Evolutionary conservation across 2,797 vertebrate genomes (phyloP).

Genomic region (Myotis daubentonii): DNA sequence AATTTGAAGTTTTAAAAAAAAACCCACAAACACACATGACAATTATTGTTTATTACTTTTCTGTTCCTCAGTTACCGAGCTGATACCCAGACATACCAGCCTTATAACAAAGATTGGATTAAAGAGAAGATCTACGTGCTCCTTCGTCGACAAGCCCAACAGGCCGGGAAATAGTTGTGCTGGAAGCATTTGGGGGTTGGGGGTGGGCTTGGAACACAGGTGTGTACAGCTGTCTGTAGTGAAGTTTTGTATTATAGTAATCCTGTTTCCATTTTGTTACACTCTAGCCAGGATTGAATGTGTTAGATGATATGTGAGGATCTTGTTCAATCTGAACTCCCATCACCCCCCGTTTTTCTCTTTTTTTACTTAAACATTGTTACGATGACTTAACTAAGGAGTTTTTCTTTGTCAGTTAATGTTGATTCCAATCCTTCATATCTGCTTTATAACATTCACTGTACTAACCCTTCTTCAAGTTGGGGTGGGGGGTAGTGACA

Average conservation of each 20-base stretch:
- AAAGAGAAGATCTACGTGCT: conserved; percentile 99
- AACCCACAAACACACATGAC: too few species aligned
- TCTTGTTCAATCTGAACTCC: conserved; percentile 78
- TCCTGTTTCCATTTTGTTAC: conserved; percentile 85
- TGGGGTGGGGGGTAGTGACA: conserved; percentile 59
- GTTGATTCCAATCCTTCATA: conserved; percentile 77
- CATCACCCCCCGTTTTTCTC: conserved; percentile 40
- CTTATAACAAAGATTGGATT: conserved; percentile 99
- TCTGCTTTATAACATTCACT: conserved; percentile 79
- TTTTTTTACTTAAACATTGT: conserved; percentile 78
- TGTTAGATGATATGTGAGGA: conserved; percentile 78
- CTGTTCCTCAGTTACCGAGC: conserved; percentile 91
- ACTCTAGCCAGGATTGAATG: conserved; percentile 80
- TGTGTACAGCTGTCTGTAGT: conserved; percentile 85
- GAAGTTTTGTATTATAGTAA: conserved; percentile 85
- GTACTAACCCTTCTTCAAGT: conserved; percentile 75
- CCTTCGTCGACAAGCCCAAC: conserved; percentile 96
- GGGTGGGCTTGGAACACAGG: conserved; percentile 83
- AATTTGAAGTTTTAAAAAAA: neutral
- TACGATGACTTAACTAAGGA: conserved; percentile 71
- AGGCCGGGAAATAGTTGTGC: conserved; percentile 91
- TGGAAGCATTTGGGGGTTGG: conserved; percentile 63
- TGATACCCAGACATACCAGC: conserved; percentile 98
- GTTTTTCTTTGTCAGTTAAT: conserved; percentile 73
- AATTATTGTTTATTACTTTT: conserved; percentile 18